These are phyloP conservation scores for Podabrus alpinus DNA, from an alignment of 2,888 invertebrate genomes.

Conservation along the genomic window DNA sequence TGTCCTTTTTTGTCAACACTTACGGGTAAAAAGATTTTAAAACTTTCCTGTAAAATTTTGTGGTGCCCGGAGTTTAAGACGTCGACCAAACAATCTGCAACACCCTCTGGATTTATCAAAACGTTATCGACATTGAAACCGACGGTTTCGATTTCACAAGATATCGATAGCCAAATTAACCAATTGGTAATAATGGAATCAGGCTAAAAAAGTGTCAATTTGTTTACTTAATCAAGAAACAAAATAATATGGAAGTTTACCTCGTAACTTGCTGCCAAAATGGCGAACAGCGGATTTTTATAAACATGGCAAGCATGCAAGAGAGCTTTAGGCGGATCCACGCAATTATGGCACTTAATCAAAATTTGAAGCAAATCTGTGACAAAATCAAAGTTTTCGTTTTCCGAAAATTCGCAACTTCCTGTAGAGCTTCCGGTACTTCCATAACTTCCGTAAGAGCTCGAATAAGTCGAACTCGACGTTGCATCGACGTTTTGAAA, in stretches of 20 bases:
- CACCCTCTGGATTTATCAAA: slow-evolving; percentile 35
- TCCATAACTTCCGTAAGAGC: slow-evolving; percentile 37
- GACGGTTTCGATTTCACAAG: slow-evolving; percentile 37
- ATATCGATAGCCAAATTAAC: slow-evolving; percentile 62
- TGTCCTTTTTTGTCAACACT: slow-evolving; percentile 37
- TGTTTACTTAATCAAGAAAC: not conserved
- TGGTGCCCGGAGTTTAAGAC: slow-evolving; percentile 63
- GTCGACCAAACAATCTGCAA: slow-evolving; percentile 56
- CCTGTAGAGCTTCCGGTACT: slow-evolving; percentile 52
- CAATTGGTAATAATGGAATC: slow-evolving; percentile 65
- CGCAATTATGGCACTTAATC: slow-evolving; percentile 69
- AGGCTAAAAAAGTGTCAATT: slow-evolving; percentile 56
- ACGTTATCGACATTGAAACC: slow-evolving; percentile 33
- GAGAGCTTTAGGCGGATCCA: slow-evolving; percentile 70
- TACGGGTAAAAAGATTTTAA: slow-evolving; percentile 73
- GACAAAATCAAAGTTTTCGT: slow-evolving; percentile 39
- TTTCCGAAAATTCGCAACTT: slow-evolving; percentile 52
- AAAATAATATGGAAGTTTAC: slow-evolving; percentile 48
- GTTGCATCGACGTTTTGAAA: slow-evolving; percentile 34
- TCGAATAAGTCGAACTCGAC: slow-evolving; percentile 22
- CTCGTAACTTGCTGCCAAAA: slow-evolving; percentile 73
- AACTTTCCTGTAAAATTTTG: slow-evolving; percentile 66
- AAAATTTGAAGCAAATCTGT: slow-evolving; percentile 65
- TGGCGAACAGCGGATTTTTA: slow-evolving; percentile 65
- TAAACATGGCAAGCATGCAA: slow-evolving; percentile 63